phyloP scores from a whole-genome alignment of 1,140 invertebrate species.

The Himalopsyche phryganea region DNA sequence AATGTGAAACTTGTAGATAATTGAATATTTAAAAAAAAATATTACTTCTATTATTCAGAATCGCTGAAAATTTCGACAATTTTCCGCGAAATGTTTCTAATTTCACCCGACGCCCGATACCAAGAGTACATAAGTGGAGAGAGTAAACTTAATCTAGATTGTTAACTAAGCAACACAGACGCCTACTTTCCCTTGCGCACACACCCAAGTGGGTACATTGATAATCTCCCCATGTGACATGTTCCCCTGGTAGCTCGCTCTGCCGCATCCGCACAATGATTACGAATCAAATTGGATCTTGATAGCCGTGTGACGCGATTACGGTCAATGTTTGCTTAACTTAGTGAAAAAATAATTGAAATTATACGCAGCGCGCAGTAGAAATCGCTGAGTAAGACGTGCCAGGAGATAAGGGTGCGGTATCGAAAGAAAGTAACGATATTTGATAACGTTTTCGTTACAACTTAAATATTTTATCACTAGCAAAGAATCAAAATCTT shows the following conservation, averaged over 20 bases:
- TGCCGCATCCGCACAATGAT: constrained; percentile 22
- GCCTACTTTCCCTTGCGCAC: background rate
- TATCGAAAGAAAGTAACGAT: too few species aligned
- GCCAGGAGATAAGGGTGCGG: background rate
- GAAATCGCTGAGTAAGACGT: constrained; percentile 4
- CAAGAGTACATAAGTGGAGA: constrained; percentile 5
- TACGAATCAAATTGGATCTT: constrained; percentile 35
- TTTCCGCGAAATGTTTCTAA: too few species aligned
- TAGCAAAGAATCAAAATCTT: too few species aligned
- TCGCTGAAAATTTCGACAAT: too few species aligned
- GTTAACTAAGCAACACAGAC: constrained; percentile 12
- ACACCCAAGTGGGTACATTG: background rate
- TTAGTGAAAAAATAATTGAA: constrained; percentile 37
- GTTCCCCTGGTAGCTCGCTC: constrained; percentile 13
- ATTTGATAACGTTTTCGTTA: too few species aligned
- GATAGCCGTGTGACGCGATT: constrained; percentile 34
- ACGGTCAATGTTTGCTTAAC: constrained; percentile 36
- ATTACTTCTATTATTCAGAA: too few species aligned
- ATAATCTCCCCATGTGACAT: constrained; percentile 22
- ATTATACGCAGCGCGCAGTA: constrained; percentile 23
- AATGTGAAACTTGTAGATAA: too few species aligned
- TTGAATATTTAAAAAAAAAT: too few species aligned
- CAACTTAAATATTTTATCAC: too few species aligned
- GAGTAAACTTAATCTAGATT: constrained; percentile 20
- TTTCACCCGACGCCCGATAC: background rate